Percentiles rank a stretch among this genome's conserved stretches.
These are phyloP conservation scores for Melanotaenia duboulayi DNA, from an alignment of 2,113 vertebrate species.

Conservation along the genomic window DNA sequence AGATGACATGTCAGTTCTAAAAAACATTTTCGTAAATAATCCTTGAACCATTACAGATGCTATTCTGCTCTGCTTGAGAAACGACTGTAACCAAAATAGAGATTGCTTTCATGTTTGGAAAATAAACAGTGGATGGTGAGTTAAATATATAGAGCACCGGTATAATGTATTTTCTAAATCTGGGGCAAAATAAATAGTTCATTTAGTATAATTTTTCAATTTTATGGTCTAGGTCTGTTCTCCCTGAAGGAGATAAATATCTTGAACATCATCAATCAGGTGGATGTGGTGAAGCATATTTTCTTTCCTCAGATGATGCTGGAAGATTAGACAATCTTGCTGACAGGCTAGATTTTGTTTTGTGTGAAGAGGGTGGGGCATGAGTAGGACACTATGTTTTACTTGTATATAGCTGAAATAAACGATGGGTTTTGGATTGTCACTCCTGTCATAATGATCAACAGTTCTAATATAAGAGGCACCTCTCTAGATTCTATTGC, in stretches of 20 bases:
- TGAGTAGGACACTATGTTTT: slow-evolving; percentile 5
- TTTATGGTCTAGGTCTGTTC: slow-evolving; percentile 23
- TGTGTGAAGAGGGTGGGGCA: slow-evolving; percentile 1
- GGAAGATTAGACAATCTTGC: slow-evolving; percentile 2
- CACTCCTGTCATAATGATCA: slow-evolving; percentile 56
- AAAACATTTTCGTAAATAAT: not conserved
- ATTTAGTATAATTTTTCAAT: slow-evolving; percentile 15
- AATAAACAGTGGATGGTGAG: slow-evolving; percentile 22
- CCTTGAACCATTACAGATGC: not conserved
- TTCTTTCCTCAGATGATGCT: slow-evolving; percentile 1
- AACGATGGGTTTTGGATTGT: slow-evolving; percentile 5
- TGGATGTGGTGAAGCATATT: slow-evolving; percentile 15
- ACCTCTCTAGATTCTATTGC: slow-evolving; percentile 60
- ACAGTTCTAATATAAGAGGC: slow-evolving; percentile 58
- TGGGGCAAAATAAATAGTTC: too few relatives aligned
- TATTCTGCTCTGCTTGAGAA: not conserved
- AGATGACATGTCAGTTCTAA: not conserved
- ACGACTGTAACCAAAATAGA: not conserved
- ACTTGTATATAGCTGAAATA: not conserved
- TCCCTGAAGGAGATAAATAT: not conserved
- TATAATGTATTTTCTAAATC: too few relatives aligned
- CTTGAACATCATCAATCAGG: not conserved
- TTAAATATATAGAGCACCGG: slow-evolving; percentile 12
- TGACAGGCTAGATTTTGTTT: slow-evolving; percentile 1
- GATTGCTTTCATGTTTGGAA: slow-evolving; percentile 5